Evolutionary conservation across 2,797 vertebrate genomes (phyloP), one percentile per base, ranked within the genome.

Genomic region (Myiotriccus ornatus): DNA sequence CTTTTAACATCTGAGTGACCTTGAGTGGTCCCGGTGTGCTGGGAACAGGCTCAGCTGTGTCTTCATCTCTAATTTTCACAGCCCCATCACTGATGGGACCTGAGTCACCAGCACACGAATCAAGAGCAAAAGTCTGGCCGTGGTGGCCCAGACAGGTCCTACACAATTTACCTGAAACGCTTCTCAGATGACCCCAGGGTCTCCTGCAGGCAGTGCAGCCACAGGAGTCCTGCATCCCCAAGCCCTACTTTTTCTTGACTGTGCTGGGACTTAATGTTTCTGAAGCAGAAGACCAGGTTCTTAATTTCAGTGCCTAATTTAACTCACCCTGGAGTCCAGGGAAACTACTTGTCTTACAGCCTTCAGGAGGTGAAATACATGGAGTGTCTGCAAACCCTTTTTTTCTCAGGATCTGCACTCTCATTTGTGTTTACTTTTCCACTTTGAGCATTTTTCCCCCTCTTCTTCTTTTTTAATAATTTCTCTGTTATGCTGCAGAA

Each of bases 81-180:
- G 30, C 47, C 23, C 21, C 59, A 41, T 44, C 37, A 8, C 34
- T 49, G 44, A 41, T 12, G 17, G 28, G 50, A 49, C 16, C 12
- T 57, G 46, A 55, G 37, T 21, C 56, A 57, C 21, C 7, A 4
- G 46, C 41, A 49, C 23, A 46, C 30, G 69, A 79, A 89, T 41
- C 50, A 56, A 35, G 3, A 46, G 3, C 25, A 64, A 30, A 84
- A 69, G 2, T 15, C 28, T 44, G 18, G 3, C 49, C 0, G 2
- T 30, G 0, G 0, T 60, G 41, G 32, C 8, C 11, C 37, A 71
- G 65, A 34, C 12, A 8, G 2, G 9, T 25, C 32, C 44, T 39
- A 1, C 0, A 0, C 23, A 34, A 39, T 22, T 27, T 3, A 14
- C 10, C 55, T 34, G 50, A 44, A 90, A 52, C 32, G 27, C 10